Conservation (phyloP, 2,797 vertebrate species). For the Clamator glandarius region DNA sequence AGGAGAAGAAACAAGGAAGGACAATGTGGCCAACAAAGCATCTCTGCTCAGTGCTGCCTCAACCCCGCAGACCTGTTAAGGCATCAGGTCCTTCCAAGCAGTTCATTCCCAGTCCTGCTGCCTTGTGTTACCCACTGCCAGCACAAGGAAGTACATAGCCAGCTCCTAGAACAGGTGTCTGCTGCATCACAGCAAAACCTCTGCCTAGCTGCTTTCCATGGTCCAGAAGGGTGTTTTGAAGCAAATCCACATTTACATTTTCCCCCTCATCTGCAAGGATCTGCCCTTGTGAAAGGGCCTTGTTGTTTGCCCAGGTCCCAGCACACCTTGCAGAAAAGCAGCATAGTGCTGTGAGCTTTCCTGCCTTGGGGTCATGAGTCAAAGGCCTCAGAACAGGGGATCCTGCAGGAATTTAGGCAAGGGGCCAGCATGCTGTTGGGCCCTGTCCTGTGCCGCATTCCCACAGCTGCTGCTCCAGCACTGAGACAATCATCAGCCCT, state of each 20-base stretch:
- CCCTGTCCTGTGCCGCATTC: background rate
- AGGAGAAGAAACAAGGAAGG: background rate
- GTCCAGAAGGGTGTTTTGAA: background rate
- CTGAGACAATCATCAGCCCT: background rate
- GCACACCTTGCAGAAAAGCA: background rate
- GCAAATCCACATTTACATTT: background rate
- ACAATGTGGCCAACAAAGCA: background rate
- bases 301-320: background rate
- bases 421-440: background rate
- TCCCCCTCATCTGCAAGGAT: background rate
- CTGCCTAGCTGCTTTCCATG: background rate
- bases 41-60: background rate
- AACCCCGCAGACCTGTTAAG: background rate
- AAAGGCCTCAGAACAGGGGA: background rate
- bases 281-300: background rate
- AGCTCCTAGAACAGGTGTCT: background rate
- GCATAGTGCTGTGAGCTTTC: background rate
- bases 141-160: background rate
- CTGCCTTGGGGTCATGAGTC: background rate
- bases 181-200: background rate
- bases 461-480: background rate
- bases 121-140: background rate
- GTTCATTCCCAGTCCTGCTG: background rate
- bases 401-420: background rate
- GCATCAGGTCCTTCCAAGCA: background rate